Evolutionary conservation across 2,888 invertebrate genomes (phyloP).

Genomic region (Brenthis hecate): DNA sequence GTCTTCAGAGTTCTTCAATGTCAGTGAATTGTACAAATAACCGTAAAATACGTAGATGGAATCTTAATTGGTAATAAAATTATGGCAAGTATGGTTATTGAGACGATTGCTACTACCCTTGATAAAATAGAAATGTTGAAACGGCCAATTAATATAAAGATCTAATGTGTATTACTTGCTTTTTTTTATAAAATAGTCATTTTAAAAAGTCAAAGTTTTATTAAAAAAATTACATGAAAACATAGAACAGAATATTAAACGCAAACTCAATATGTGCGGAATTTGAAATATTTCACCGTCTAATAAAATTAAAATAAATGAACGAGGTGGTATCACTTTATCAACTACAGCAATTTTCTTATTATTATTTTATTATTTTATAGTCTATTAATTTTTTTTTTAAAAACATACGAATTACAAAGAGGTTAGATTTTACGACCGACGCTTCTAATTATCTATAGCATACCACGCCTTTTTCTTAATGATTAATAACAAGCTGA

Average conservation of each 20-base stretch:
- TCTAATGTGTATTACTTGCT: not conserved
- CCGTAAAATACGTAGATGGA: constrained; percentile 60
- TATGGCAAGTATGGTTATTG: constrained; percentile 41
- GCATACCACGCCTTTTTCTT: no score
- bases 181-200: no score
- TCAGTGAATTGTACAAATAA: constrained; percentile 57
- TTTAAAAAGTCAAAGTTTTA: no score
- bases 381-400: not conserved
- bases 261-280: constrained; percentile 16
- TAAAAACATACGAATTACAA: no score
- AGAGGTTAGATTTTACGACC: no score
- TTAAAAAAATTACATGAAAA: not conserved
- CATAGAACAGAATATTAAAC: constrained; percentile 12
- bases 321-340: constrained; percentile 11
- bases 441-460: no score
- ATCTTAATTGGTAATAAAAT: constrained; percentile 62
- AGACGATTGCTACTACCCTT: constrained; percentile 27
- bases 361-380: not conserved
- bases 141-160: not conserved
- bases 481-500: no score
- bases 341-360: constrained; percentile 13
- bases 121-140: constrained; percentile 9
- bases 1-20: constrained; percentile 57
- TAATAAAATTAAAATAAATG: constrained; percentile 11
- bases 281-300: constrained; percentile 11